phyloP scores from a whole-genome alignment of 2,888 invertebrate species.

The Ornithoptera priamus region DNA sequence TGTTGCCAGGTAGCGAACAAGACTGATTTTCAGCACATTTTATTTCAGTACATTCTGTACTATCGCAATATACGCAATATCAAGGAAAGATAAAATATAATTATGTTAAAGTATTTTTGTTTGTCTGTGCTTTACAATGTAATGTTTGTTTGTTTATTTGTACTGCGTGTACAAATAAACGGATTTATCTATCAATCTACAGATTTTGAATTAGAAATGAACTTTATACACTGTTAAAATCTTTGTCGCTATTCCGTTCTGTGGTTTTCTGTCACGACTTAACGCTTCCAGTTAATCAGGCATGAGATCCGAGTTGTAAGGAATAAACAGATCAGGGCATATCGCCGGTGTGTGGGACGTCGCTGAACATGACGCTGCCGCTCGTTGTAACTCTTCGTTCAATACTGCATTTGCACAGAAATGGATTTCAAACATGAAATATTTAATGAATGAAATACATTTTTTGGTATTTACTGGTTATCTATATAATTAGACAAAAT shows the following conservation, averaged over 20 bases:
- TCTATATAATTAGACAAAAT: too few species aligned
- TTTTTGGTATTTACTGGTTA: too few species aligned
- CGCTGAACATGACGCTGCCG: constrained; percentile 62
- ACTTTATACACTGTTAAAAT: background rate
- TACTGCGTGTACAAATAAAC: too few species aligned
- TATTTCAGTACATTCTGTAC: too few species aligned
- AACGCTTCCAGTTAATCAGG: constrained; percentile 31
- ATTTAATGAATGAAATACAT: background rate
- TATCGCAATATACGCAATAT: too few species aligned
- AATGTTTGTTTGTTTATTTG: too few species aligned
- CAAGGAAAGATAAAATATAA: too few species aligned
- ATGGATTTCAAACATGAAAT: constrained; percentile 36
- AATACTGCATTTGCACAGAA: constrained; percentile 50
- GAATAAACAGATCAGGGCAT: constrained; percentile 74
- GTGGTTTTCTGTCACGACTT: constrained; percentile 24
- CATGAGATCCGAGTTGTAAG: constrained; percentile 41
- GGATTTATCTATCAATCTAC: background rate
- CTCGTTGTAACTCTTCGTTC: constrained; percentile 66
- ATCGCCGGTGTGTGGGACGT: constrained; percentile 73
- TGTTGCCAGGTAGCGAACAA: too few species aligned
- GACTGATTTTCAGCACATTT: too few species aligned
- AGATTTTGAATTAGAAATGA: background rate
- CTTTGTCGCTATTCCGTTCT: constrained; percentile 3
- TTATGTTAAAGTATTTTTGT: too few species aligned
- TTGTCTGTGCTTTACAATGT: too few species aligned